Evolutionary conservation across 2,888 invertebrate species (phyloP).

Genomic region (Metopia argyrocephala): DNA sequence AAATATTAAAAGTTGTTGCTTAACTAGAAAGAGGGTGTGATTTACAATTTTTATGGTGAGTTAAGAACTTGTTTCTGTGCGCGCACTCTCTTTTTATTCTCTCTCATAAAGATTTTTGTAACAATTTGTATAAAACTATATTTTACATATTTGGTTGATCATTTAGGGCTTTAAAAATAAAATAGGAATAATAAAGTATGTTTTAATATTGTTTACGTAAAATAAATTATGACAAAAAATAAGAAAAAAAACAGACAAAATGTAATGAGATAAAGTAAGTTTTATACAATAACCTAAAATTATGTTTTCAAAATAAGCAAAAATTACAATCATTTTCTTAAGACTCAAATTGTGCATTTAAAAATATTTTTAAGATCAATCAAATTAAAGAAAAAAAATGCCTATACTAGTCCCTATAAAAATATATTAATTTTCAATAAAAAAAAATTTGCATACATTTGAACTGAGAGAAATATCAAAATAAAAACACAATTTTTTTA

Average conservation of each 20-base stretch:
- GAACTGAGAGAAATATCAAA: no score
- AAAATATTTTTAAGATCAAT: no score
- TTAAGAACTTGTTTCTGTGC: conserved; percentile 46
- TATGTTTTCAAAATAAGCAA: conserved; percentile 22
- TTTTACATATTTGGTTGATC: conserved; percentile 59
- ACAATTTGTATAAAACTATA: conserved; percentile 42
- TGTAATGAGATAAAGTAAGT: conserved; percentile 1
- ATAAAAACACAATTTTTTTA: no score
- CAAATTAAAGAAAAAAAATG: no score
- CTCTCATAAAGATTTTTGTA: conserved; percentile 23
- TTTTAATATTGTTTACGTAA: conserved; percentile 34
- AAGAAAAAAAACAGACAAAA: no score
- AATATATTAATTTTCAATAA: no score
- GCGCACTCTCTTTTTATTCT: conserved; percentile 45
- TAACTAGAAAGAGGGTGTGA: conserved; percentile 33
- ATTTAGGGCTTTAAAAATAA: conserved; percentile 61
- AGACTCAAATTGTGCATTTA: no score
- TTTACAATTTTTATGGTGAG: conserved; percentile 29
- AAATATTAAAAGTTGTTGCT: conserved; percentile 17
- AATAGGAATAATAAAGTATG: conserved; percentile 57
- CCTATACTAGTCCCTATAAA: no score
- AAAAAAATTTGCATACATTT: no score
- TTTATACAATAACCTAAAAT: conserved; percentile 40
- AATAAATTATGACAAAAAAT: not conserved
- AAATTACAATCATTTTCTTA: no score